phyloP scores from a whole-genome alignment of 2,113 vertebrate species.

The Psittacula cyanocephala region DNA sequence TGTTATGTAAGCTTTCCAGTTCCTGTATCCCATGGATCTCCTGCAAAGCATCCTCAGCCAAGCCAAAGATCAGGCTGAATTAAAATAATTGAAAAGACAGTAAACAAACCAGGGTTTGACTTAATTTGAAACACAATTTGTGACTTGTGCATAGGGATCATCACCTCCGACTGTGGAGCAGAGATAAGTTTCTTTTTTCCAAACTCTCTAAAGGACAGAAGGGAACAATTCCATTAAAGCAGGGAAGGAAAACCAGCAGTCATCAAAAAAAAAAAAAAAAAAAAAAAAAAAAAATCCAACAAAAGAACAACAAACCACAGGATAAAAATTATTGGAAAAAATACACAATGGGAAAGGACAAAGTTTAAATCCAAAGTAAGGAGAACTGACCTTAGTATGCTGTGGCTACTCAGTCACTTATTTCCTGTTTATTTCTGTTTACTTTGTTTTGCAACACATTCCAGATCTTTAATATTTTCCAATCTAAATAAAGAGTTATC shows the following conservation, averaged over 20 bases:
- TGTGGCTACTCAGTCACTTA: neutral
- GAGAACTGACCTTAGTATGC: neutral
- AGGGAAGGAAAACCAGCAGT: neutral
- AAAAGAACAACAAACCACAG: neutral
- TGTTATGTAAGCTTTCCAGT: neutral
- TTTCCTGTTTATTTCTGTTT: constrained; percentile 47
- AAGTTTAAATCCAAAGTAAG: neutral
- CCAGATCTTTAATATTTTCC: neutral
- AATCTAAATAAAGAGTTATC: neutral
- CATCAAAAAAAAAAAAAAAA: neutral
- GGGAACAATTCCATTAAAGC: neutral
- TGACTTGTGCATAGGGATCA: neutral
- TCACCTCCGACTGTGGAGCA: neutral
- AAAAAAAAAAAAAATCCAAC: neutral
- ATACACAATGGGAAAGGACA: neutral
- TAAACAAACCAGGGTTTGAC: neutral
- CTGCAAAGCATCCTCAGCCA: neutral
- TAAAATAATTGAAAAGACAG: neutral
- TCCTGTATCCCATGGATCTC: neutral
- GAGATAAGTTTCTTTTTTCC: neutral
- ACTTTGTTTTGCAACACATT: neutral
- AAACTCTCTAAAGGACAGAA: neutral
- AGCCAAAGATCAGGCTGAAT: neutral
- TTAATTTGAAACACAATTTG: neutral
- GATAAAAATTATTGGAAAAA: neutral